A percentile compares a stretch with the other conserved stretches of the same genome.
Evolutionary conservation across 2,797 vertebrate species (phyloP).

Genomic region (Australoheros facetus): DNA sequence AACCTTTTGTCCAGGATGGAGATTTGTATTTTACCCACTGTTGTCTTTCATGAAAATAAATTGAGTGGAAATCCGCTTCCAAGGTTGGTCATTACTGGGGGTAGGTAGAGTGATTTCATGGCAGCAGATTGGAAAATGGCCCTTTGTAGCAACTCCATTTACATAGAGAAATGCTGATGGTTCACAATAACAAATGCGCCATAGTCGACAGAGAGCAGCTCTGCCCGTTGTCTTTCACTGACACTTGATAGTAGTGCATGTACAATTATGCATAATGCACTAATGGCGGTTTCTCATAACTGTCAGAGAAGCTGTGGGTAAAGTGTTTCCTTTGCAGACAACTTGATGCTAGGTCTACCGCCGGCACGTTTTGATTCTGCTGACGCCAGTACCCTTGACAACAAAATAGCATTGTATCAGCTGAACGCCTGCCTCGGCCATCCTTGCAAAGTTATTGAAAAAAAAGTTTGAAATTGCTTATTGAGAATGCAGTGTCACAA

Average conservation of each 20-base stretch:
- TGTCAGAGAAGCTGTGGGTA: constrained; percentile 90
- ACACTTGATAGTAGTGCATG: constrained; percentile 88
- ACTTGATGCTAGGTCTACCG: constrained; percentile 86
- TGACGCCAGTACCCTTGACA: constrained; percentile 94
- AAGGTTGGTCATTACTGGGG: constrained; percentile 80
- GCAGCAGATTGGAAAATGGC: constrained; percentile 94
- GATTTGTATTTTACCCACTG: constrained; percentile 55
- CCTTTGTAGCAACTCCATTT: constrained; percentile 92
- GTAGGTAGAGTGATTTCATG: constrained; percentile 90
- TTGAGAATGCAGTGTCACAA: constrained; percentile 35
- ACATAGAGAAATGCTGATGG: constrained; percentile 99
- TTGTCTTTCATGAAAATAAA: constrained; percentile 77
- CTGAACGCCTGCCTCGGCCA: constrained; percentile 83
- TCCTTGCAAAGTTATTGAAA: constrained; percentile 78
- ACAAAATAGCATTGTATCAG: constrained; percentile 93
- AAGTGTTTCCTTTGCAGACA: constrained; percentile 92
- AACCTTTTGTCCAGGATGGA: constrained; percentile 45
- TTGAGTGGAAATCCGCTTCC: constrained; percentile 72
- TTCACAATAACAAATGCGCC: constrained; percentile 89
- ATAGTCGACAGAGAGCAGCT: constrained; percentile 87
- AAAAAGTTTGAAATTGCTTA: constrained; percentile 50
- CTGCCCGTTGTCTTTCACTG: constrained; percentile 91
- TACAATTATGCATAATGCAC: constrained; percentile 99
- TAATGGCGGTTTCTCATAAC: constrained; percentile 96
- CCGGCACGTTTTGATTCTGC: constrained; percentile 90